Conservation (phyloP, 2,797 vertebrate species). For the Hylomyscus alleni region DNA sequence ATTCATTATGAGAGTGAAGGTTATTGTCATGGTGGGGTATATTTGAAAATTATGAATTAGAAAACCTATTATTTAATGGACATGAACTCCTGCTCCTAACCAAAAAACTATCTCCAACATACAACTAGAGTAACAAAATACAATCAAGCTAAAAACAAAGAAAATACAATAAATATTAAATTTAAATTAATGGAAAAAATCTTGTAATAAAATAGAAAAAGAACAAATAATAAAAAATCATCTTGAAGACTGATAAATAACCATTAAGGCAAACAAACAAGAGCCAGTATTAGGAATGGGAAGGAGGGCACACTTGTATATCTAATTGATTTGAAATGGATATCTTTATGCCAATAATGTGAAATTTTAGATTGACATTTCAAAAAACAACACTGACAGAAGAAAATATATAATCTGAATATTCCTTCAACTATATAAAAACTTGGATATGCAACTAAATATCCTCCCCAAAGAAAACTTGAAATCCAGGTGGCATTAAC, state of each 20-base stretch:
- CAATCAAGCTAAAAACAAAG: constrained; percentile 23
- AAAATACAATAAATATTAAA: constrained; percentile 10
- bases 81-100: too few relatives aligned
- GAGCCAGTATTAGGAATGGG: neutral
- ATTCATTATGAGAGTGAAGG: neutral
- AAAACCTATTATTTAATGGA: neutral
- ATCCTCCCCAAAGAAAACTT: constrained; percentile 52
- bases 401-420: constrained; percentile 10
- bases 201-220: neutral
- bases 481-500: constrained; percentile 63
- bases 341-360: neutral
- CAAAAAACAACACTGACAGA: constrained; percentile 21
- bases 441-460: constrained; percentile 52
- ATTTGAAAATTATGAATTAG: neutral
- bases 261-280: constrained; percentile 25
- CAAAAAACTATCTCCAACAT: too few relatives aligned
- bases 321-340: neutral
- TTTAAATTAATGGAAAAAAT: constrained; percentile 10
- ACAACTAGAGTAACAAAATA: neutral
- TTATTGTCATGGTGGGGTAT: neutral
- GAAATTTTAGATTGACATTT: neutral
- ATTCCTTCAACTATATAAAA: constrained; percentile 21
- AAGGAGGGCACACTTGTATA: constrained; percentile 1
- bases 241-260: constrained; percentile 19
- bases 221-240: constrained; percentile 16